Evolutionary conservation across 1,140 invertebrate genomes (phyloP).

Genomic region (Drosophila eugracilis): DNA sequence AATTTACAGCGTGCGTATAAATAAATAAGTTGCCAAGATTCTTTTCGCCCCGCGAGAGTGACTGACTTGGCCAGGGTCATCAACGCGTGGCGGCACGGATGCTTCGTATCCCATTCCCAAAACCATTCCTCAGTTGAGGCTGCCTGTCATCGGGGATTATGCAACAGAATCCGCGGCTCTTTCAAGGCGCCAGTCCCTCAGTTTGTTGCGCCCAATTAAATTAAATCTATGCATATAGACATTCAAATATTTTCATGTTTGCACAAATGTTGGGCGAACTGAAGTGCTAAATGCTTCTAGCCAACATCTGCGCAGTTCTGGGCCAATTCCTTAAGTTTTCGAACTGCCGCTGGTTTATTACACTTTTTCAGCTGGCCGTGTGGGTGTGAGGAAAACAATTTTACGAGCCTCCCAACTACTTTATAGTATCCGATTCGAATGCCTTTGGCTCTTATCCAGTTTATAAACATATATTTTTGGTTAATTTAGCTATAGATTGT

Average conservation of each 20-base stretch:
- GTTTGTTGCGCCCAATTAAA: conserved; percentile 61
- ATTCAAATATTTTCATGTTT: conserved; percentile 56
- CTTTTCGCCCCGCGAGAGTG: conserved; percentile 17
- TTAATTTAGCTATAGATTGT: conserved; percentile 22
- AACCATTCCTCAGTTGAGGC: conserved; percentile 24
- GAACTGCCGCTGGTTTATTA: conserved; percentile 62
- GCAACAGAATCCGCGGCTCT: conserved; percentile 57
- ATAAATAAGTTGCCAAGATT: conserved; percentile 72
- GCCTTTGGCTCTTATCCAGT: conserved; percentile 61
- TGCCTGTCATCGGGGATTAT: conserved; percentile 72
- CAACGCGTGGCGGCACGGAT: conserved; percentile 68
- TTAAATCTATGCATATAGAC: conserved; percentile 51
- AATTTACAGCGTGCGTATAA: conserved; percentile 80
- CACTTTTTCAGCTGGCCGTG: conserved; percentile 43
- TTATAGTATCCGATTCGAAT: conserved; percentile 68
- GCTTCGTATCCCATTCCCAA: conserved; percentile 24
- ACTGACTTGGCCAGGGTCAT: conserved; percentile 67
- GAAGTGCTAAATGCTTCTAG: conserved; percentile 65
- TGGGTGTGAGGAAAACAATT: conserved; percentile 68
- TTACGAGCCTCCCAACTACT: conserved; percentile 71
- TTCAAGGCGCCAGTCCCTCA: conserved; percentile 38
- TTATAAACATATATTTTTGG: conserved; percentile 35
- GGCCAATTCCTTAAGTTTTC: conserved; percentile 14
- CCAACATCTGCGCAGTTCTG: conserved; percentile 62
- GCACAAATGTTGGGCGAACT: conserved; percentile 23